Base-by-base conservation (phyloP, 2,113 vertebrate species). In the Sturnira hondurensis region DNA sequence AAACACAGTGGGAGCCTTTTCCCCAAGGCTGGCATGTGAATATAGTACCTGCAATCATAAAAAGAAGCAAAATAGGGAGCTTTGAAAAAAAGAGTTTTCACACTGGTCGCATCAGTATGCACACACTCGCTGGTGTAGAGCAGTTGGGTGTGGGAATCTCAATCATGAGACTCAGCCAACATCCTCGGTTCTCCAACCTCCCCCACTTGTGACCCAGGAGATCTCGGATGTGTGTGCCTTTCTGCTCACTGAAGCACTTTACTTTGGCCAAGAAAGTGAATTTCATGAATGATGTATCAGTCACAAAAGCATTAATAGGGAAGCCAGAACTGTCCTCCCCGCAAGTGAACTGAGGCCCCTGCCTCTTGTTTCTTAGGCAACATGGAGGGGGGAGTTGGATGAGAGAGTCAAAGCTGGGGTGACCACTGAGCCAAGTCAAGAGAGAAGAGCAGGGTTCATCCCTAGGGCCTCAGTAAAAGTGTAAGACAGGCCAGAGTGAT, bases 31-130 rank as follows among this genome's bases (percentile, higher is more conserved):
- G 98, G 87, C n/a, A 93, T 96, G 82, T 98, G 98, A 95, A 99
- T 98, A 19, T 96, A 98, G 90, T 99, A 99, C 97, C 99, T 99
- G 98, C 28, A 94, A 38, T 89, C n/a, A 96, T 26, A 89, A 76
- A 94, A 70, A 89, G 77, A 92, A 96, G 77, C 33, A 95, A 90
- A 86, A 61, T 12, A 86, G 65, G 54, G 28, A 28, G 38, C 8
- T 76, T 96, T 90, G 80, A 95, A 80, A 93, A 43, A 6, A 85
- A 63, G 43, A 54, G n/a, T 85, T 91, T 84, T 86, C 56, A 68
- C 65, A 33, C 11, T 41, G 56, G 58, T 86, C 58, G 33, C 47
- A 56, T 65, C 4, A 33, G 19, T 41, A 52, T 3, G 2, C 24
- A 81, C 14, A 81, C 12, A 65, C 50, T 76, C n/a, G 9, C 58